phyloP scores from a whole-genome alignment of 1,140 invertebrate genomes.

The Saccostrea echinata region DNA sequence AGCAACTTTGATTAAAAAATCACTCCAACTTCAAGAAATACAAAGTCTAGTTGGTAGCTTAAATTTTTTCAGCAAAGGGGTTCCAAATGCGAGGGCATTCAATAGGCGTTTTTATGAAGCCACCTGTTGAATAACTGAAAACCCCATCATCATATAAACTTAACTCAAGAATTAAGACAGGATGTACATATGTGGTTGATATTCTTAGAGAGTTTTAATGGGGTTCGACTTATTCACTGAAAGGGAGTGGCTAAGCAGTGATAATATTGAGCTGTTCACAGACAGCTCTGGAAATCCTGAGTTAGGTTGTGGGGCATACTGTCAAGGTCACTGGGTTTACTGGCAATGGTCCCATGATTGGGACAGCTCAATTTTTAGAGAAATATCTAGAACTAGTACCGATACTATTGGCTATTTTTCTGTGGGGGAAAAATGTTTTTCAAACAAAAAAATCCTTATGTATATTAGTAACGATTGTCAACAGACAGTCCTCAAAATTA shows the following conservation, averaged over 20 bases:
- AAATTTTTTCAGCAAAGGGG: background rate
- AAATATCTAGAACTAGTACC: no score
- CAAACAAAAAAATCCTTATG: background rate
- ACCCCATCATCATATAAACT: no score
- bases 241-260: background rate
- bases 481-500: constrained; percentile 41
- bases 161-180: no score
- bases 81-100: no score
- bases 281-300: constrained; percentile 46
- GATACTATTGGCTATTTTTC: no score
- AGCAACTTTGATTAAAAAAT: background rate
- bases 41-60: background rate
- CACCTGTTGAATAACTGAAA: no score
- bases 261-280: constrained; percentile 13
- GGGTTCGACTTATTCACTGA: no score
- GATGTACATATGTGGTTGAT: no score
- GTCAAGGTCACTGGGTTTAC: background rate
- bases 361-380: background rate
- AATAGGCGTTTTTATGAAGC: no score
- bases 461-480: constrained; percentile 29
- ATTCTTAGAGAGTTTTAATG: no score
- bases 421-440: no score
- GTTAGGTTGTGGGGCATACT: constrained; percentile 44
- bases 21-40: background rate
- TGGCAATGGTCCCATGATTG: background rate